These are phyloP conservation scores for Chiloscyllium punctatum DNA, from an alignment of 2,797 vertebrate genomes.

Conservation along the genomic window DNA sequence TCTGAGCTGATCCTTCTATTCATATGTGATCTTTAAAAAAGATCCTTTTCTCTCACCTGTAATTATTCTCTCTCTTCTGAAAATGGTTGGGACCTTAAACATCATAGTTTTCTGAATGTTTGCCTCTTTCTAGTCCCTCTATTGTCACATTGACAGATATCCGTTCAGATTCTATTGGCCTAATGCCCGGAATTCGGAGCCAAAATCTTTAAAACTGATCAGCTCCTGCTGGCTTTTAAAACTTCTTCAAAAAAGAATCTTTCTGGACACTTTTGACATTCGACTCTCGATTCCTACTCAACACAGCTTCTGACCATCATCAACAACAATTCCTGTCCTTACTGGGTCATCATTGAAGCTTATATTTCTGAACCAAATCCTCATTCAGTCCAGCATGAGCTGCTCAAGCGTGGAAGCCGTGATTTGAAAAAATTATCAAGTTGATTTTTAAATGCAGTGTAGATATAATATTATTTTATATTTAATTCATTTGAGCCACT, in stretches of 20 bases:
- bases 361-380: not conserved
- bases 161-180: too few relatives aligned
- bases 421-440: not conserved
- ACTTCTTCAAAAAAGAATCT: not conserved
- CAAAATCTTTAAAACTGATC: not conserved
- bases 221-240: not conserved
- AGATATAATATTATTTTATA: too few relatives aligned
- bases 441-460: not conserved
- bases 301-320: not conserved
- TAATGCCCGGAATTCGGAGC: not conserved
- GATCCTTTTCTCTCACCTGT: not conserved
- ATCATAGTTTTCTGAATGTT: not conserved
- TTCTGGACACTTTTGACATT: not conserved
- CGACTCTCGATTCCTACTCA: not conserved
- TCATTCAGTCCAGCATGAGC: not conserved
- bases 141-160: not conserved
- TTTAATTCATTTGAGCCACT: too few relatives aligned
- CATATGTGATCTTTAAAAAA: not conserved
- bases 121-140: not conserved
- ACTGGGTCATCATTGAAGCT: not conserved
- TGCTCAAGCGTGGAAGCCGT: not conserved
- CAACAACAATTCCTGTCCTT: not conserved
- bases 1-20: not conserved
- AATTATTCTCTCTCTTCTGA: not conserved
- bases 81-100: not conserved